Evolutionary conservation across 2,113 vertebrate genomes (phyloP), one percentile per base, ranked within the genome.

Genomic region (Fulmarus glacialis): DNA sequence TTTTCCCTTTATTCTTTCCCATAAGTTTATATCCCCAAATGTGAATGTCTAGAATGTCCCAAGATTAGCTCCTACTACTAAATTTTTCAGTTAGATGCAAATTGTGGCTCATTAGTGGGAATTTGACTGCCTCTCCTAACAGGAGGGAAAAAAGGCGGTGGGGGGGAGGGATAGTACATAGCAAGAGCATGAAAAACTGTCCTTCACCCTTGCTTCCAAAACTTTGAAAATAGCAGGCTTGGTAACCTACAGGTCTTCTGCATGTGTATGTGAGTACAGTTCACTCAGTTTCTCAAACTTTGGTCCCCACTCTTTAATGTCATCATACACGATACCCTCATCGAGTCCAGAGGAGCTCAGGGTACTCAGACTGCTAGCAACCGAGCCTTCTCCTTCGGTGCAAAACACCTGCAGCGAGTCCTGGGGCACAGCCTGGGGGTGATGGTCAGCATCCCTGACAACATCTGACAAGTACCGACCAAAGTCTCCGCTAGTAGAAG

Each of bases 281-380:
- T 98, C 98, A 72, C 98, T 98, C 72, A 99, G 98, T 90, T 98
- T 99, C 95, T 98, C 98, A 38, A 99, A 99, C 89, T 99, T 98
- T 3, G 98, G 98, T 55, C 99, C 99, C 99, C 99, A 99, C 36
- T 98, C 98, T 67, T 92, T 97, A 3, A 99, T 98, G 23, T 98
- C 97, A 16, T 98, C 98, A 53, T 97, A 98, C 58, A 79, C 81
- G 40, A 75, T 48, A 12, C 93, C 98, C 43, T 98, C 98, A 1
- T 98, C 98, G 68, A 96, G 92, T 12, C 97, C 98, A 1, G 97
- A 93, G 3, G 98, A 99, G 94, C 98, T 98, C 89, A 98, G 98
- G 73, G 98, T 98, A 87, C 99, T 99, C 66, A 99, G 98, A 7
- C 98, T 98, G 70, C 99, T 98, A 0, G 98, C 99, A 1, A 97